Evolutionary conservation across 2,113 vertebrate genomes (phyloP).

Genomic region (Echinops telfairi): DNA sequence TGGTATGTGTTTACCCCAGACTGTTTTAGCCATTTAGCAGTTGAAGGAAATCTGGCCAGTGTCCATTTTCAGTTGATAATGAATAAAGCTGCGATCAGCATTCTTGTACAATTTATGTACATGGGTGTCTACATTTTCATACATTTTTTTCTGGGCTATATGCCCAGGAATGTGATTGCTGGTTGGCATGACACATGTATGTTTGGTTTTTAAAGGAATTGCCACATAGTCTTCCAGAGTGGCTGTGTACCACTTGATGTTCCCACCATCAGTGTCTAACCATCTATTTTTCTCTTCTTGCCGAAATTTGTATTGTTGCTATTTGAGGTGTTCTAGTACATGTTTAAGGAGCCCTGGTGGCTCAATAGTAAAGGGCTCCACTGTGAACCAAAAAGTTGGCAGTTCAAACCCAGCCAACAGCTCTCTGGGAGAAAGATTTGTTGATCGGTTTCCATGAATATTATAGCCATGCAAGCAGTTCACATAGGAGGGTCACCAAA

Average conservation of each 20-base stretch:
- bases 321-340: neutral
- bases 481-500: neutral
- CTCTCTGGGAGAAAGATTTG: neutral
- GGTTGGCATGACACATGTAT: neutral
- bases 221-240: neutral
- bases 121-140: neutral
- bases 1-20: neutral
- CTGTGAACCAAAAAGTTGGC: neutral
- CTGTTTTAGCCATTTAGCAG: neutral
- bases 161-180: neutral
- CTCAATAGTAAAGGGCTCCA: neutral
- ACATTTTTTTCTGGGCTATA: neutral
- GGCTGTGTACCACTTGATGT: neutral
- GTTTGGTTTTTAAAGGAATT: conserved; percentile 28
- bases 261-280: neutral
- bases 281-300: neutral
- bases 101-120: neutral
- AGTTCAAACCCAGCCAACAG: neutral
- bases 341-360: neutral
- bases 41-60: neutral
- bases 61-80: neutral
- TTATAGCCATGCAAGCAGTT: neutral
- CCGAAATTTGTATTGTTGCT: neutral
- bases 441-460: neutral
- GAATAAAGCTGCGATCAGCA: neutral